Percentiles rank a stretch among this genome's conserved stretches.
Conservation (phyloP, 2,888 invertebrate genomes). For the Syrista parreyssii region DNA sequence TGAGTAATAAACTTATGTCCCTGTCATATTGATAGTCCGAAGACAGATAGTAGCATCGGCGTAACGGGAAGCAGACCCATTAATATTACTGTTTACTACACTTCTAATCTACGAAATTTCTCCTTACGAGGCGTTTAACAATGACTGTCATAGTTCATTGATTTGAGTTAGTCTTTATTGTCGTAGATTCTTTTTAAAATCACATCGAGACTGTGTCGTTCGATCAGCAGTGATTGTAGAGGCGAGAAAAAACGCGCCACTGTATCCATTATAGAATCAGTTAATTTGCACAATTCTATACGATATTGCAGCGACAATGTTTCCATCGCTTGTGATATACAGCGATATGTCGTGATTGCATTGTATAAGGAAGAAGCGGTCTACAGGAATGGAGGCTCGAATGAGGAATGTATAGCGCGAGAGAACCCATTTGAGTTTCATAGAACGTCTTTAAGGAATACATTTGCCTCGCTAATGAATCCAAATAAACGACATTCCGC, state of each 20-base stretch:
- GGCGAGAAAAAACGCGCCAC: neutral
- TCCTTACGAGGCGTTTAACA: conserved; percentile 22
- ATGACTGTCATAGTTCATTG: conserved; percentile 48
- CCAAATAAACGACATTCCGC: neutral
- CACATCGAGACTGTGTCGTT: neutral
- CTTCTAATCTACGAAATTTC: conserved; percentile 43
- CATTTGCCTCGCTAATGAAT: neutral
- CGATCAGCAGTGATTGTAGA: neutral
- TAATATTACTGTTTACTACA: conserved; percentile 57
- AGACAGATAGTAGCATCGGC: conserved; percentile 45
- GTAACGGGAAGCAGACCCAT: conserved; percentile 48
- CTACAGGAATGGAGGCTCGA: neutral
- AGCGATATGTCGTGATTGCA: neutral
- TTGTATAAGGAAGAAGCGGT: neutral
- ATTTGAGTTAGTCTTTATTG: conserved; percentile 30
- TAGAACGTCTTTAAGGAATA: neutral
- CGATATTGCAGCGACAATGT: neutral
- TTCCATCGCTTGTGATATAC: neutral
- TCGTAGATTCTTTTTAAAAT: neutral
- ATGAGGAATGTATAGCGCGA: neutral
- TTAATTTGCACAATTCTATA: neutral
- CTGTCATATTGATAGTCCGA: conserved; percentile 25
- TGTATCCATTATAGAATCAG: neutral
- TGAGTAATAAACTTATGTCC: conserved; percentile 59
- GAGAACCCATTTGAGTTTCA: neutral